A percentile compares a stretch with the other conserved stretches of the same genome.
These are phyloP conservation scores for Caenorhabditis uteleia DNA, from an alignment of 2,888 invertebrate species.

Conservation along the genomic window DNA sequence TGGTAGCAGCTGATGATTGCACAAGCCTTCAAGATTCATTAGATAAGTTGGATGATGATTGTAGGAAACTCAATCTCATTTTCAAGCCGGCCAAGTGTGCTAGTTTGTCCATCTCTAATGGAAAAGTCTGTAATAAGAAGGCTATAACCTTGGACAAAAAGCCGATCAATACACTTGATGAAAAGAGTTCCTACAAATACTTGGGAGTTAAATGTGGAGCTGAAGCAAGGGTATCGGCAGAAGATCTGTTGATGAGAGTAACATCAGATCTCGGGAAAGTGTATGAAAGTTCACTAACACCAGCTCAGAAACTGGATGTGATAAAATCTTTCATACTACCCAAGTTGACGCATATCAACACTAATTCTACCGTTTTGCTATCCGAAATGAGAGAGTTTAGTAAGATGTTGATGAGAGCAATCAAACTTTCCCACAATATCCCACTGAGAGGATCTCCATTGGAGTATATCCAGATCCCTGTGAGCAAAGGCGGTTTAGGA, in stretches of 20 bases:
- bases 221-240: neutral
- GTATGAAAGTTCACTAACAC: neutral
- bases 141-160: conserved; percentile 1
- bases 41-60: conserved; percentile 3
- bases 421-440: conserved; percentile 2
- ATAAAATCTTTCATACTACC: conserved; percentile 10
- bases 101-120: conserved; percentile 5
- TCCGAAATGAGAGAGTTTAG: conserved; percentile 5
- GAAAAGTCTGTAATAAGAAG: neutral
- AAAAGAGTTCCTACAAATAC: conserved; percentile 16
- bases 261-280: conserved; percentile 1
- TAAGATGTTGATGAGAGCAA: neutral
- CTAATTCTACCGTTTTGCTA: neutral
- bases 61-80: conserved; percentile 11
- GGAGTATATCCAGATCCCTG: conserved; percentile 11
- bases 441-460: conserved; percentile 1
- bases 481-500: conserved; percentile 7
- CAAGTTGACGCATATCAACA: conserved; percentile 8
- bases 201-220: conserved; percentile 8
- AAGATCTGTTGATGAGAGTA: neutral
- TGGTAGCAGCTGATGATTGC: conserved; percentile 5
- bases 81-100: conserved; percentile 42
- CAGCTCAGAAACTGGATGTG: conserved; percentile 10
- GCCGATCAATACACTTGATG: conserved; percentile 2
- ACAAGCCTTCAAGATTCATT: conserved; percentile 4